Evolutionary conservation across 2,888 invertebrate species (phyloP), one percentile per base, ranked within the genome.

Genomic region (Tillus elongatus): DNA sequence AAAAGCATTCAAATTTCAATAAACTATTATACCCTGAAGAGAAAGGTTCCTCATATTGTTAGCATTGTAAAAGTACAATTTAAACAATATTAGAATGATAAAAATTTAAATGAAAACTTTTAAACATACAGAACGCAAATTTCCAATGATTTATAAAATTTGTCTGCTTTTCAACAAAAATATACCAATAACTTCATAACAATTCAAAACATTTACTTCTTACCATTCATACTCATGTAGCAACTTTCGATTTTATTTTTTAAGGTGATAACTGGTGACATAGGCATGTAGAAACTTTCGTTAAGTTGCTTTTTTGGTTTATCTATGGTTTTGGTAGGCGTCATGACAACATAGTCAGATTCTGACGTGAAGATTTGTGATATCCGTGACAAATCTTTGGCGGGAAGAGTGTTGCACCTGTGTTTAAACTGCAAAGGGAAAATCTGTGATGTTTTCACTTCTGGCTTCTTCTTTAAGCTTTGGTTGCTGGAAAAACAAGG

Each of bases 311-410:
- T 26, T 4, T 45, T 46, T 10, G 51, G 43, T 35, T 47, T 51
- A 2, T 49, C 49, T 10, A 39, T 8, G 13, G 44, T 45, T 42
- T 54, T 57, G n/a, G 45, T 51, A 9, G 61, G 58, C 16, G 54
- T 59, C 62, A 63, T 64, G 4, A 61, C 56, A 36, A 60, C 62
- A 35, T 63, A 63, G 13, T 63, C 61, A 2, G 56, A 53, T 33
- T 60, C 57, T 1, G 50, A 38, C 1, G 54, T 56, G 44, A 62
- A 60, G 3, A 56, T 58, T 43, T 61, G 60, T 3, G 63, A 61
- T 32, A 63, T 56, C 44, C 58, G 53, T 10, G 57, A 52, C 15
- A 61, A 44, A 45, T 62, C 61, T 47, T 60, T 60, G 35, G 61
- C 60, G 3, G 63, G 63, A 36, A 63, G 43, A 1, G 63, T 63